Base-by-base conservation (phyloP, 2,113 vertebrate genomes). In the Nesogale talazaci region DNA sequence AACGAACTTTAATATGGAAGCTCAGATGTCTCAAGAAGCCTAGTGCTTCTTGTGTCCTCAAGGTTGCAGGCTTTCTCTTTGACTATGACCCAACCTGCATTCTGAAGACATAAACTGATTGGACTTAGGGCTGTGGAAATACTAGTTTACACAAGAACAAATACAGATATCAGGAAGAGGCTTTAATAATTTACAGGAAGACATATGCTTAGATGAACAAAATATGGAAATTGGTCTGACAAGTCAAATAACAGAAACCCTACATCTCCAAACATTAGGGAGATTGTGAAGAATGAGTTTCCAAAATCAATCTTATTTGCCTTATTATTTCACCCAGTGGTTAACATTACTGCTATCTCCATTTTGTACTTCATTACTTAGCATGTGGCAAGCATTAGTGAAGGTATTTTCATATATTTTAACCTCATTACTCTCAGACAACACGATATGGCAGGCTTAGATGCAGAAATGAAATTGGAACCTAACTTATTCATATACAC, bases 141-240 rank as follows among this genome's bases (percentile, higher is more conserved):
- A 69, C n/a, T 90, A 81, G 38, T 46, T 15, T 15, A 31, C 42
- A 56, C 92, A 83, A 57, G 16, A 87, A 84, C 67, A 78, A 94
- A 76, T 29, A 78, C 52, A 52, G 0, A 80, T 25, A 80, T 87
- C 16, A 86, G 14, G 56, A 74, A 67, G 23, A 46, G 80, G 0
- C 17, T 75, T 91, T 76, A 84, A 86, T 86, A 86, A 77, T 40
- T 78, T 34, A 86, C 89, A 65, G 1, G 22, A 42, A 83, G 40
- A 40, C 20, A 46, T 29, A 42, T 34, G 82, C 2, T 82, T 34
- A 89, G 38, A 15, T 81, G 81, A 87, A 81, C 14, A 74, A 38
- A 3, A 42, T 78, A 56, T 1, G 38, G 46, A 56, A n/a, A 2
- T 52, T 31, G 1, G 4, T 83, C 6, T 57, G 31, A 61, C 63